These are phyloP conservation scores for Dasysyrphus tricinctus DNA, from an alignment of 2,888 invertebrate genomes.

Conservation along the genomic window DNA sequence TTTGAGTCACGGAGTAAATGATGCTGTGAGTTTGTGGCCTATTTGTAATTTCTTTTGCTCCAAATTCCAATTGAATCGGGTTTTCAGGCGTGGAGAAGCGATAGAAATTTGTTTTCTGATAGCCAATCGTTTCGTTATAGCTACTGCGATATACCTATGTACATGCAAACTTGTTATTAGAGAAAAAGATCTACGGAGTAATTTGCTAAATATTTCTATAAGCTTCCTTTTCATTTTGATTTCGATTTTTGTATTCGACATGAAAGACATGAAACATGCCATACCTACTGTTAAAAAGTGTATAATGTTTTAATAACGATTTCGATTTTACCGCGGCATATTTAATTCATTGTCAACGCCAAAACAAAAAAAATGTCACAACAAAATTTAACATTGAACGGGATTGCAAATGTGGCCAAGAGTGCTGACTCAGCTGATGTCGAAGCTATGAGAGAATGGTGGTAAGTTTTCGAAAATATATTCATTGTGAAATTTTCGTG, in stretches of 20 bases:
- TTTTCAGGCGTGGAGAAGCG: background rate
- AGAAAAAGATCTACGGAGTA: background rate
- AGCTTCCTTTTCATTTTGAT: background rate
- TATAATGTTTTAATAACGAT: constrained; percentile 5
- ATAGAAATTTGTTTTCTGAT: background rate
- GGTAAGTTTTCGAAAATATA: constrained; percentile 78
- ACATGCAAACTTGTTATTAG: too few species aligned
- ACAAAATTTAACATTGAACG: constrained; percentile 56
- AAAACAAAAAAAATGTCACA: constrained; percentile 58
- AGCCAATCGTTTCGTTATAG: too few species aligned
- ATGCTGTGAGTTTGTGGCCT: background rate
- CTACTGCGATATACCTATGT: too few species aligned
- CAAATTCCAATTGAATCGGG: constrained; percentile 3
- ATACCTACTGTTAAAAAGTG: constrained; percentile 11
- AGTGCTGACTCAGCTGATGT: constrained; percentile 79
- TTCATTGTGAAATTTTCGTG: background rate
- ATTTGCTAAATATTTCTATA: background rate
- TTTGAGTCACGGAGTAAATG: background rate
- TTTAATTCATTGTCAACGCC: background rate
- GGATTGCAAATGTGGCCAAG: constrained; percentile 65
- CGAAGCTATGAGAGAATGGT: constrained; percentile 83
- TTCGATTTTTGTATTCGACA: background rate
- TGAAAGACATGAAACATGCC: constrained; percentile 2
- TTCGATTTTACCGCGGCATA: background rate
- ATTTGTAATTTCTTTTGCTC: background rate